phyloP scores from a whole-genome alignment of 2,113 vertebrate species.

The Panthera uncia region DNA sequence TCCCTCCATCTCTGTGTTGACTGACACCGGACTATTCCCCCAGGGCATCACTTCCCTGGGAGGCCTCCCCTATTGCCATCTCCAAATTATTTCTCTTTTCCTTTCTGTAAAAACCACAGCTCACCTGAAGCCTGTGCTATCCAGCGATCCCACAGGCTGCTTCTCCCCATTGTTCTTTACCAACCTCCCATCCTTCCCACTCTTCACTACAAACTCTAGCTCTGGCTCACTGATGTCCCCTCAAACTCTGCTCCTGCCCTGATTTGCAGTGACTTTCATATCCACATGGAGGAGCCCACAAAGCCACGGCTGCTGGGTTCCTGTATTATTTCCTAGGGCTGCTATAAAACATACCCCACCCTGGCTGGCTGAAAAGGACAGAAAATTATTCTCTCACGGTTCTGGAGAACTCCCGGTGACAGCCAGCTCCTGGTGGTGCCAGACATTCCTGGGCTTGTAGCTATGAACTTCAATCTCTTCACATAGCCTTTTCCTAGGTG shows the following conservation, averaged over 20 bases:
- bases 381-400: neutral
- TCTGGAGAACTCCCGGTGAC: neutral
- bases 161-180: neutral
- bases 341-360: neutral
- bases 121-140: neutral
- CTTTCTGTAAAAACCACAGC: neutral
- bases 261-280: neutral
- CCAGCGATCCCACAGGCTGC: accelerated
- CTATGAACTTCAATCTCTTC: neutral
- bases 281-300: accelerated
- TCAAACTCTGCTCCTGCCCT: neutral
- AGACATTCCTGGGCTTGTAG: too few relatives aligned
- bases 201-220: neutral
- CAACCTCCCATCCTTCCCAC: neutral
- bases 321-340: neutral
- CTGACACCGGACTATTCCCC: neutral
- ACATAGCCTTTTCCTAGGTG: accelerated
- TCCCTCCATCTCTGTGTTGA: too few relatives aligned
- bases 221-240: neutral
- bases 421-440: too few relatives aligned
- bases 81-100: neutral
- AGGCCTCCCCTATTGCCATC: neutral
- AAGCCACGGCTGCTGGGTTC: accelerated
- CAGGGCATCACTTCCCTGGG: neutral
- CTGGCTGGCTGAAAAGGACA: neutral